Percentiles rank a stretch among this genome's conserved stretches.
phyloP scores from a whole-genome alignment of 2,113 vertebrate genomes.

The Amphilophus citrinellus region DNA sequence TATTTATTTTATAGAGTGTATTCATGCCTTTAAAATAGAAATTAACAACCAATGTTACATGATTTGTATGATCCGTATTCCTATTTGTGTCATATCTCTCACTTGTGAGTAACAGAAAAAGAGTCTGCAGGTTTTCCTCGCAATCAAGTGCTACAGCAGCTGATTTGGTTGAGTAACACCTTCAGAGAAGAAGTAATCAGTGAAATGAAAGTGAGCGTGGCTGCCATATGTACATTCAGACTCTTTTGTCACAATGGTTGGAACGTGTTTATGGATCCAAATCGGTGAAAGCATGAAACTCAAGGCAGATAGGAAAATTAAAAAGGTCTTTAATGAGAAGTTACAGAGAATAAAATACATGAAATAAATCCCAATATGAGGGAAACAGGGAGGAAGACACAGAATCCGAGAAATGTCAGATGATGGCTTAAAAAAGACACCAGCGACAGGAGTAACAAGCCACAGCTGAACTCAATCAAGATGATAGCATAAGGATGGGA shows the following conservation, averaged over 20 bases:
- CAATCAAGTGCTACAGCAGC: slow-evolving; percentile 25
- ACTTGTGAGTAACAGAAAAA: background rate
- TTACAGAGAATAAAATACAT: background rate
- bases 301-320: background rate
- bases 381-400: background rate
- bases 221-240: background rate
- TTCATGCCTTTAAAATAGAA: background rate
- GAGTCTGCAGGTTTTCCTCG: slow-evolving; percentile 15
- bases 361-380: rapidly evolving
- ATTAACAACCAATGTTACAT: background rate
- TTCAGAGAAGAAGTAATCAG: slow-evolving; percentile 36
- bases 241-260: background rate
- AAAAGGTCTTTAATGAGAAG: background rate
- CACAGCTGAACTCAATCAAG: background rate
- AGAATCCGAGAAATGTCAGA: background rate
- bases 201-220: slow-evolving; percentile 15
- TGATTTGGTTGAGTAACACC: slow-evolving; percentile 9
- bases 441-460: background rate
- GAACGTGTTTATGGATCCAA: background rate
- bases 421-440: rapidly evolving
- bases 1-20: background rate
- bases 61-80: background rate
- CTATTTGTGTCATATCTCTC: background rate
- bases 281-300: background rate
- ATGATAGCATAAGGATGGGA: background rate